Conservation (phyloP, 2,113 vertebrate species). For the Nymphicus hollandicus region DNA sequence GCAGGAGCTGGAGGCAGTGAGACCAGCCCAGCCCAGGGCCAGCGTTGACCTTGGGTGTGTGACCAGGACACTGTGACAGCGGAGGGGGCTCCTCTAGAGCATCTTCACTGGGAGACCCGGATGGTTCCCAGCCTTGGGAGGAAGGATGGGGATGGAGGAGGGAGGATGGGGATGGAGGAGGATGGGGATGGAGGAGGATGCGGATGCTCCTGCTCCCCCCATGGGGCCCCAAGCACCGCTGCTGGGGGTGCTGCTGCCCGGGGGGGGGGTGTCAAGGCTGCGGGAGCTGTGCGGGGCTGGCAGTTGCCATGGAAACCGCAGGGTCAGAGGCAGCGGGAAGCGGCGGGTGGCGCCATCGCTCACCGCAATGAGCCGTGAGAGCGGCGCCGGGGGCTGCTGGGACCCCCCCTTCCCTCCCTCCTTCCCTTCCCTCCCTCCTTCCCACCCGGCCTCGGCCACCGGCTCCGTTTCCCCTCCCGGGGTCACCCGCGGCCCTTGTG, state of each 20-base stretch:
- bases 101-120: neutral
- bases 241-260: too few relatives aligned
- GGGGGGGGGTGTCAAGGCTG: neutral
- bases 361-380: constrained; percentile 20
- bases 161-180: too few relatives aligned
- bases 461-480: neutral
- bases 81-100: neutral
- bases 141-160: too few relatives aligned
- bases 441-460: neutral
- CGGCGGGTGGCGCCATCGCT: constrained; percentile 36
- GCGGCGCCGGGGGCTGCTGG: neutral
- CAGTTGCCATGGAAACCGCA: constrained; percentile 47
- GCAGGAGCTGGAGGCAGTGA: neutral
- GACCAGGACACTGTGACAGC: neutral
- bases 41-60: neutral
- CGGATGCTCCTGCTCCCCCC: neutral
- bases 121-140: neutral
- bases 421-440: too few relatives aligned
- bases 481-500: fast-evolving
- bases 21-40: too few relatives aligned
- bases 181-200: neutral
- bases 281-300: neutral
- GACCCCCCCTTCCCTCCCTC: neutral
- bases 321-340: constrained; percentile 4
- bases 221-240: too few relatives aligned